Conservation (phyloP, 2,113 vertebrate species). For the Leucoraja erinaceus region DNA sequence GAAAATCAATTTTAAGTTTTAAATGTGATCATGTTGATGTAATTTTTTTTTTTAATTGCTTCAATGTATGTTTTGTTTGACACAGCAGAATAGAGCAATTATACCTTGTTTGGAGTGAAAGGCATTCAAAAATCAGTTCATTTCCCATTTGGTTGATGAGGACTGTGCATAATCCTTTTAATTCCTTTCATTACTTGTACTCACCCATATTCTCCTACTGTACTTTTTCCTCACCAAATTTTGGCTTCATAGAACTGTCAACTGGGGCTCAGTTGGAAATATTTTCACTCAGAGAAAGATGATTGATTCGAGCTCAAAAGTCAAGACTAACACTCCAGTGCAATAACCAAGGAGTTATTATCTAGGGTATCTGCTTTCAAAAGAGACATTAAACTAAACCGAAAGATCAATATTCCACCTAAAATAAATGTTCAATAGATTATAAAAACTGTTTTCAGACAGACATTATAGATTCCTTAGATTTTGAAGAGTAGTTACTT, state of each 20-base stretch:
- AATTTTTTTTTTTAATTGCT: not conserved
- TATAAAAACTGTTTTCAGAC: not conserved
- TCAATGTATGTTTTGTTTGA: not conserved
- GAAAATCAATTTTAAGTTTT: not conserved
- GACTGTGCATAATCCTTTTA: not conserved
- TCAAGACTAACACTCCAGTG: not conserved
- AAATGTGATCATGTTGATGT: not conserved
- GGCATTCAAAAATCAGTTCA: not conserved
- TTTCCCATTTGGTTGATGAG: not conserved
- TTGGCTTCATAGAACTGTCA: not conserved
- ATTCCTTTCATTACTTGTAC: not conserved
- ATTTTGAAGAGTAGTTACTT: too few relatives aligned
- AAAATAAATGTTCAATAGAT: too few relatives aligned
- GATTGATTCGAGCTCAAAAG: not conserved
- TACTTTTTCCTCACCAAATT: not conserved
- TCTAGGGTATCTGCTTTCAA: not conserved
- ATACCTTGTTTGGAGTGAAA: not conserved
- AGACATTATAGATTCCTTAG: not conserved
- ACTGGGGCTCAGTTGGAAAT: not conserved
- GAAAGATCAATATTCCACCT: too few relatives aligned
- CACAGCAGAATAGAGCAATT: not conserved
- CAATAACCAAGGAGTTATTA: not conserved
- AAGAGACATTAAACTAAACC: not conserved
- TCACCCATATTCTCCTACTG: not conserved
- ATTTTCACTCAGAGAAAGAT: not conserved